Evolutionary conservation across 2,797 vertebrate species (phyloP).

Genomic region (Peromyscus attwateri): DNA sequence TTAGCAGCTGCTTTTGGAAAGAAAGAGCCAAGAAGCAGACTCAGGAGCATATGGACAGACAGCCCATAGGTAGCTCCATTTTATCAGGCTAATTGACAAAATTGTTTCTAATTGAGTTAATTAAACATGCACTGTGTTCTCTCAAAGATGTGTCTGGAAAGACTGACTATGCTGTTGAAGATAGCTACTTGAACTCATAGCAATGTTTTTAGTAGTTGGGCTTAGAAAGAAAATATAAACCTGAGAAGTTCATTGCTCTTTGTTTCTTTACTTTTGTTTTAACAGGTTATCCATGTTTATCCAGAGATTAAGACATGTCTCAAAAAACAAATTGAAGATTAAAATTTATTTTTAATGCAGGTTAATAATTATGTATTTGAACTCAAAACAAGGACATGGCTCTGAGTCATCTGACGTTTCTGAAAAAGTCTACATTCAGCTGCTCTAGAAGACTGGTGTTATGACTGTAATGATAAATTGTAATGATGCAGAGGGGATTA

Average conservation of each 20-base stretch:
- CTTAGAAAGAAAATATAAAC: neutral
- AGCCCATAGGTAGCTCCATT: constrained; percentile 72
- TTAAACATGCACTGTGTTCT: constrained; percentile 66
- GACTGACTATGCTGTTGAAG: constrained; percentile 51
- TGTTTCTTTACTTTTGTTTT: neutral
- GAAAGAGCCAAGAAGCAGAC: constrained; percentile 63
- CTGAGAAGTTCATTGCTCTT: neutral
- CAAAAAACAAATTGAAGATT: neutral
- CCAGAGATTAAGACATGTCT: neutral
- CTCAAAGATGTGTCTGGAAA: constrained; percentile 65
- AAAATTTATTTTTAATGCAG: neutral
- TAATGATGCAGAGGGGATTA: neutral
- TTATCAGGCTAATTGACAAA: constrained; percentile 78
- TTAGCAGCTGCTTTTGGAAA: constrained; percentile 77
- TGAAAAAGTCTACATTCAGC: too few relatives aligned
- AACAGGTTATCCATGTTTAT: neutral
- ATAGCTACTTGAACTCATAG: neutral
- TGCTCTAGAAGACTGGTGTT: neutral
- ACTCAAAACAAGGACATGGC: neutral
- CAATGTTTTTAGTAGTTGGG: neutral
- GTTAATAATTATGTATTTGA: neutral
- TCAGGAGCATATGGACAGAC: constrained; percentile 61
- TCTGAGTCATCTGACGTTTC: neutral
- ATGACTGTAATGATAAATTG: neutral
- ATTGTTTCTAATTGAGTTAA: constrained; percentile 82